phyloP scores from a whole-genome alignment of 2,113 vertebrate species.

The Nansenia antarctica region DNA sequence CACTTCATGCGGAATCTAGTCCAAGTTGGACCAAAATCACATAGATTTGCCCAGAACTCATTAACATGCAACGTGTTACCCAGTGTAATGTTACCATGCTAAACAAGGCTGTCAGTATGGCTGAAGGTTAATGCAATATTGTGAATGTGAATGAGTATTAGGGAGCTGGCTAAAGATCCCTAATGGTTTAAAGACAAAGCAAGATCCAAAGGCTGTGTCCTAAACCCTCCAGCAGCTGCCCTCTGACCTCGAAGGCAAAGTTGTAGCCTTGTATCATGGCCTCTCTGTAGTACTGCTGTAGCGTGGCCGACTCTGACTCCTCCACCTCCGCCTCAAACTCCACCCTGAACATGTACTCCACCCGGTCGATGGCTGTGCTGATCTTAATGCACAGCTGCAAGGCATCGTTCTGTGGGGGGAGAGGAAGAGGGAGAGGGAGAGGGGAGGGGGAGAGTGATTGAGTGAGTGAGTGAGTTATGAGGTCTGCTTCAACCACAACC shows the following conservation, averaged over 20 bases:
- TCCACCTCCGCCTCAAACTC: conserved; percentile 93
- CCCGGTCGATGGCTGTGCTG: conserved; percentile 87
- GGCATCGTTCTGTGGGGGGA: conserved; percentile 82
- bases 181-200: too few relatives aligned
- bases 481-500: conserved; percentile 1
- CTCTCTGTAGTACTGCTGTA: conserved; percentile 96
- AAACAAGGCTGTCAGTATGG: too few relatives aligned
- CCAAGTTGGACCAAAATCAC: too few relatives aligned
- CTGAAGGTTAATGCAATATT: too few relatives aligned
- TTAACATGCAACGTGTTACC: too few relatives aligned
- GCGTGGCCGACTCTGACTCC: conserved; percentile 87
- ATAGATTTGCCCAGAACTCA: too few relatives aligned
- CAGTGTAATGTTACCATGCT: too few relatives aligned
- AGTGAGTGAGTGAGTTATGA: neutral
- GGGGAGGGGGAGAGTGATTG: neutral
- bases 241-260: conserved; percentile 95
- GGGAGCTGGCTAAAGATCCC: too few relatives aligned
- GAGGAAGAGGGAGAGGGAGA: neutral
- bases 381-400: conserved; percentile 94
- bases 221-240: neutral
- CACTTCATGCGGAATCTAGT: too few relatives aligned
- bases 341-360: conserved; percentile 93
- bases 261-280: conserved; percentile 98
- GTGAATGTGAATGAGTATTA: too few relatives aligned
- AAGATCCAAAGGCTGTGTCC: too few relatives aligned